Evolutionary conservation across 2,113 vertebrate genomes (phyloP), one percentile per base, ranked within the genome.

Genomic region (Hydropotes inermis): DNA sequence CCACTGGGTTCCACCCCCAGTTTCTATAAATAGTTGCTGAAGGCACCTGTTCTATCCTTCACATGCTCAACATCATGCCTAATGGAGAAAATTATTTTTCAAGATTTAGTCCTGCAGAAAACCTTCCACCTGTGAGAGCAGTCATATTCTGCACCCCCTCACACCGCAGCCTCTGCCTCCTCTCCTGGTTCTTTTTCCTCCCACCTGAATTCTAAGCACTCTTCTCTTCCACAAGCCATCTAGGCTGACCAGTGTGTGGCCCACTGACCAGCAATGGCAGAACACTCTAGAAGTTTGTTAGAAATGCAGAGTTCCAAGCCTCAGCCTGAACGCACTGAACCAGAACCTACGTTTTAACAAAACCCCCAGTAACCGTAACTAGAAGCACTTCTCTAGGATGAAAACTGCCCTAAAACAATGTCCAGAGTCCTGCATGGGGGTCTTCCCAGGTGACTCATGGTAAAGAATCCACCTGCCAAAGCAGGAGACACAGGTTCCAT

Each of bases 251-350:
- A 1, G 5, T 0, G n/a, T 25, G 1, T 1, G 15, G 67, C 58
- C 78, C 16, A 5, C 0, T 13, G 14, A 5, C 8, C 11, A 25
- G 47, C 79, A 33, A 15, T 0, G 33, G 1, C 17, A n/a, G 30
- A 50, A 23, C 5, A 12, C 33, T 6, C 74, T 15, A 47, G 19
- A 39, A 52, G 7, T 6, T 28, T 57, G 1, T 52, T 12, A 33
- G 39, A 57, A 89, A 86, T 30, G 19, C 85, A 47, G 64, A 33
- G 3, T 11, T 61, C 76, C 57, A 4, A n/a, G 43, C 3, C n/a
- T 36, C 16, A 12, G 27, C 70, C 45, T 11, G 0, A 57, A 36
- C 67, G 9, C 61, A 19, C 30, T 6, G 2, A 57, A 10, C 61
- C 79, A 43, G 81, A 52, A 52, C 3, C 50, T 8, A 11, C 70